A percentile compares a stretch with the other conserved stretches of the same genome.
Conservation (phyloP, 1,140 invertebrate genomes). For the Caenorhabditis inopinata region DNA sequence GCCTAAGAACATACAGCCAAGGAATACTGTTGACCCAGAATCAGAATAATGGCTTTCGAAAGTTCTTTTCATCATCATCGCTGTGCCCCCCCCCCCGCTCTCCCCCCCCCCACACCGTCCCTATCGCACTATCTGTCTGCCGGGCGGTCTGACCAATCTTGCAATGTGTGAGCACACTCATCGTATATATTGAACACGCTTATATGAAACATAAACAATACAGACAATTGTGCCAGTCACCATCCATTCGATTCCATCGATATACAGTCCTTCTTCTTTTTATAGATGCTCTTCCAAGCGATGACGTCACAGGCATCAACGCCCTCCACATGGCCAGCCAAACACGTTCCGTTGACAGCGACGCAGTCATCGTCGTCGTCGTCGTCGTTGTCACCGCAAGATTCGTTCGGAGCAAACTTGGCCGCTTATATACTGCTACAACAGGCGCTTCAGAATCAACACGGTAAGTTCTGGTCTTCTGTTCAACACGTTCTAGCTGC, state of each 20-base stretch:
- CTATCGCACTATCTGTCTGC: too few species aligned
- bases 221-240: background rate
- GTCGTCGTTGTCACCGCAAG: too few species aligned
- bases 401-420: background rate
- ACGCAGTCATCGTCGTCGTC: too few species aligned
- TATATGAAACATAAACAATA: background rate
- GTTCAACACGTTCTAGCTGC: too few species aligned
- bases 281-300: slow-evolving; percentile 12
- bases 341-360: background rate
- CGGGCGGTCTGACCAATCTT: background rate
- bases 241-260: too few species aligned
- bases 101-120: background rate
- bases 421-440: background rate
- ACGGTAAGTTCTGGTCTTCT: background rate
- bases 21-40: background rate
- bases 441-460: background rate
- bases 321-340: background rate
- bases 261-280: background rate
- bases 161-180: background rate
- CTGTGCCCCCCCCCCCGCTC: too few species aligned
- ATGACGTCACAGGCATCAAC: slow-evolving; percentile 6
- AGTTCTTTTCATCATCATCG: too few species aligned
- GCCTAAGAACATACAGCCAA: background rate
- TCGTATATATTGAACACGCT: slow-evolving; percentile 4
- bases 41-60: slow-evolving; percentile 2